These are phyloP conservation scores for Gonatopus flavifemur DNA, from an alignment of 1,140 invertebrate genomes.

Conservation along the genomic window DNA sequence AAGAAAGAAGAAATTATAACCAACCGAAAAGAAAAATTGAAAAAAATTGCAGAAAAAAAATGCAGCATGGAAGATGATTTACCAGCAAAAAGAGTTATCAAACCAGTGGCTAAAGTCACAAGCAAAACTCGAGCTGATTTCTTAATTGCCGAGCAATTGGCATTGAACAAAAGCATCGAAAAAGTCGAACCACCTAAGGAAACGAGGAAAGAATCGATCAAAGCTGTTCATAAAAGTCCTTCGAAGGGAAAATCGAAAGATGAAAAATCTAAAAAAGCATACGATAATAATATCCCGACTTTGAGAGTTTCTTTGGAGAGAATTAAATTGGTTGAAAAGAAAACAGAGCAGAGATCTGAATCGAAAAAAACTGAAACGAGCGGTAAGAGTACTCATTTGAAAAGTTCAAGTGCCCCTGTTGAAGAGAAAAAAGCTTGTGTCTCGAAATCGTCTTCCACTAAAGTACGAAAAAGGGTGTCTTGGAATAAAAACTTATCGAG, in stretches of 20 bases:
- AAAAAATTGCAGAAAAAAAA: constrained; percentile 24
- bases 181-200: not conserved
- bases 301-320: too few relatives aligned
- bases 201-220: not conserved
- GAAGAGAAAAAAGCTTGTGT: not conserved
- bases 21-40: constrained; percentile 30
- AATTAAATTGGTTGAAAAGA: too few relatives aligned
- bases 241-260: too few relatives aligned
- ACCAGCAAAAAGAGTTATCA: constrained; percentile 11
- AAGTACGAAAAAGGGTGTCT: constrained; percentile 25
- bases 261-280: not conserved
- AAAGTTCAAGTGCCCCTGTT: too few relatives aligned
- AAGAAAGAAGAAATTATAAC: constrained; percentile 25
- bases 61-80: not conserved
- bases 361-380: too few relatives aligned
- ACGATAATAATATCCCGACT: too few relatives aligned
- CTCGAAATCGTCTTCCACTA: not conserved
- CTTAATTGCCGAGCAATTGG: constrained; percentile 19
- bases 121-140: constrained; percentile 29
- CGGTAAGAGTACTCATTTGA: too few relatives aligned
- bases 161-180: too few relatives aligned
- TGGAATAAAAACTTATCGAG: constrained; percentile 23
- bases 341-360: too few relatives aligned
- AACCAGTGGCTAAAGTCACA: constrained; percentile 32
- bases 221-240: too few relatives aligned